These are phyloP conservation scores for Therioaphis trifolii DNA, from an alignment of 2,888 invertebrate species.

Conservation along the genomic window DNA sequence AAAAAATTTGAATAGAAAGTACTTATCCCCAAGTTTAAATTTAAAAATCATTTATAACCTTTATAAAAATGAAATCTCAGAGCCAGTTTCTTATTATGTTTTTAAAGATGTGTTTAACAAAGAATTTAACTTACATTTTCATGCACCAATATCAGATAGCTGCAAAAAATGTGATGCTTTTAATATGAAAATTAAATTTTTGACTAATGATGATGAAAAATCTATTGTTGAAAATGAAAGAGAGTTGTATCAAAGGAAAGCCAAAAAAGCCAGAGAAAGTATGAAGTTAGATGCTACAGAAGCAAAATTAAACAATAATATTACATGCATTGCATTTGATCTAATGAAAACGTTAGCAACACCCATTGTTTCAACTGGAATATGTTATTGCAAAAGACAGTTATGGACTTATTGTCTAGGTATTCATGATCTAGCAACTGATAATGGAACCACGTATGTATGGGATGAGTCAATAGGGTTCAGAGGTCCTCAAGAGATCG, in stretches of 20 bases:
- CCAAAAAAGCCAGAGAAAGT: background rate
- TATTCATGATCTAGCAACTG: background rate
- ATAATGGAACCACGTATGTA: background rate
- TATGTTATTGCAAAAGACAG: conserved; percentile 17
- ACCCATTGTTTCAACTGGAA: conserved; percentile 63
- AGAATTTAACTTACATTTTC: conserved; percentile 14
- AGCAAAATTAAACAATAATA: conserved; percentile 2
- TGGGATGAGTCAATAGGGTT: conserved; percentile 20
- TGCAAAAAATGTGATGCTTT: conserved; percentile 10
- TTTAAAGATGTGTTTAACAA: background rate
- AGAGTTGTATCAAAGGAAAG: background rate
- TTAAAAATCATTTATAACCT: too few species aligned
- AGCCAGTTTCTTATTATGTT: conserved; percentile 6
- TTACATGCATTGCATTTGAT: conserved; percentile 63
- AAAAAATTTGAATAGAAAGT: too few species aligned
- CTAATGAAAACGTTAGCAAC: conserved; percentile 65
- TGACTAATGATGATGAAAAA: conserved; percentile 3
- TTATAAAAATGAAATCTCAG: background rate
- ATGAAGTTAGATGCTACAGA: background rate
- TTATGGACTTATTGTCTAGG: conserved; percentile 34
- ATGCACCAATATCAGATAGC: background rate
- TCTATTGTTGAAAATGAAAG: background rate
- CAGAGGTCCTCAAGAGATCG: conserved; percentile 14
- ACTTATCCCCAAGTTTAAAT: too few species aligned
- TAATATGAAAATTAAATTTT: conserved; percentile 13